Conservation (phyloP, 2,888 invertebrate genomes). For the Hirtodrosophila alboralis region DNA sequence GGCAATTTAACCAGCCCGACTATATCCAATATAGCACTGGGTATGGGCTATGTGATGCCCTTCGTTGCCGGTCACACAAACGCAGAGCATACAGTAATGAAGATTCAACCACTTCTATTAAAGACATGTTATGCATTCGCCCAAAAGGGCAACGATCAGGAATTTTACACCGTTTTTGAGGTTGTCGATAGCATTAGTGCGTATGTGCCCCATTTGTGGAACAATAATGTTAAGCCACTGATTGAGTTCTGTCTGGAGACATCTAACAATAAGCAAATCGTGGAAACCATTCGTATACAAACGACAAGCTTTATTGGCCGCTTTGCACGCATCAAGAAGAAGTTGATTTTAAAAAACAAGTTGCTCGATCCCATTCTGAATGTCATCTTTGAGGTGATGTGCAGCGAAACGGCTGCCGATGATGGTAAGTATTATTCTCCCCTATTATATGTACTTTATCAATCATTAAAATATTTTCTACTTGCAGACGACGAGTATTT, state of each 20-base stretch:
- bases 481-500: constrained; percentile 87
- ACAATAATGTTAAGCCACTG: constrained; percentile 87
- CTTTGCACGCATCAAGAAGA: constrained; percentile 89
- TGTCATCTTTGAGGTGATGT: constrained; percentile 89
- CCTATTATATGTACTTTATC: no score
- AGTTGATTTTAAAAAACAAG: constrained; percentile 88
- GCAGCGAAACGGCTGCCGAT: constrained; percentile 86
- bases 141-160: constrained; percentile 85
- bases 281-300: constrained; percentile 88
- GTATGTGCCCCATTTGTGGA: constrained; percentile 81
- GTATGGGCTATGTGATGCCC: constrained; percentile 88
- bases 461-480: no score
- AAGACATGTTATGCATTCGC: constrained; percentile 87
- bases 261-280: constrained; percentile 86
- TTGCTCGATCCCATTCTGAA: constrained; percentile 88
- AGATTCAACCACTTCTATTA: constrained; percentile 87
- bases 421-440: constrained; percentile 86
- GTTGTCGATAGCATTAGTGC: constrained; percentile 83
- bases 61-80: constrained; percentile 87
- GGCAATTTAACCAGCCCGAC: constrained; percentile 82
- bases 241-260: constrained; percentile 88
- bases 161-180: constrained; percentile 82
- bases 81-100: constrained; percentile 85
- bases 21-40: constrained; percentile 84
- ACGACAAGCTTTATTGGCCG: constrained; percentile 88